Conservation (phyloP, 2,888 invertebrate species). For the Eupithecia vulgata region DNA sequence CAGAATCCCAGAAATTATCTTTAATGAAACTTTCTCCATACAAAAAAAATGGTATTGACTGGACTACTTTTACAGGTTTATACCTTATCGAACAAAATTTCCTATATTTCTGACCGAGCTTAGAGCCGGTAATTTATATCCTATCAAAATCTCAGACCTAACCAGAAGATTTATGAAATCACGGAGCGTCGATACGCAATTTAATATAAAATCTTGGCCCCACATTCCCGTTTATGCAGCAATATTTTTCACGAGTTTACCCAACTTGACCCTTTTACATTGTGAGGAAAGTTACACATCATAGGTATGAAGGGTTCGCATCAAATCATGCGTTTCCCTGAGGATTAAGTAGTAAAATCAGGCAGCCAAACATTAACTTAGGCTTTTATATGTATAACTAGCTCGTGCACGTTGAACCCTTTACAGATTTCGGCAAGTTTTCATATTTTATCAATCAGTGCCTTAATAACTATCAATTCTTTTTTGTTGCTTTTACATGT, state of each 20-base stretch:
- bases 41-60: no score
- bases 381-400: neutral
- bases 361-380: slow-evolving; percentile 16
- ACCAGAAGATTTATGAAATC: slow-evolving; percentile 11
- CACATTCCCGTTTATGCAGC: slow-evolving; percentile 24
- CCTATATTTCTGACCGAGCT: neutral
- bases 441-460: neutral
- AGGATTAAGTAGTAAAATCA: slow-evolving; percentile 34
- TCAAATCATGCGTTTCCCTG: slow-evolving; percentile 27
- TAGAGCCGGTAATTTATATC: slow-evolving; percentile 8
- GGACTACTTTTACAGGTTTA: neutral
- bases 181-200: slow-evolving; percentile 19
- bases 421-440: neutral
- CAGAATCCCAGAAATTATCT: no score
- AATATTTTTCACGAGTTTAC: slow-evolving; percentile 30
- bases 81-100: neutral
- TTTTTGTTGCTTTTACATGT: neutral
- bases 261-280: slow-evolving; percentile 33
- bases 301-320: slow-evolving; percentile 32
- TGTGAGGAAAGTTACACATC: slow-evolving; percentile 33
- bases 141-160: slow-evolving; percentile 7
- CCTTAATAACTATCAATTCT: neutral
- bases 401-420: neutral
- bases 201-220: slow-evolving; percentile 21
- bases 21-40: no score